phyloP scores from a whole-genome alignment of 2,888 invertebrate genomes.

The Beris chalybata region DNA sequence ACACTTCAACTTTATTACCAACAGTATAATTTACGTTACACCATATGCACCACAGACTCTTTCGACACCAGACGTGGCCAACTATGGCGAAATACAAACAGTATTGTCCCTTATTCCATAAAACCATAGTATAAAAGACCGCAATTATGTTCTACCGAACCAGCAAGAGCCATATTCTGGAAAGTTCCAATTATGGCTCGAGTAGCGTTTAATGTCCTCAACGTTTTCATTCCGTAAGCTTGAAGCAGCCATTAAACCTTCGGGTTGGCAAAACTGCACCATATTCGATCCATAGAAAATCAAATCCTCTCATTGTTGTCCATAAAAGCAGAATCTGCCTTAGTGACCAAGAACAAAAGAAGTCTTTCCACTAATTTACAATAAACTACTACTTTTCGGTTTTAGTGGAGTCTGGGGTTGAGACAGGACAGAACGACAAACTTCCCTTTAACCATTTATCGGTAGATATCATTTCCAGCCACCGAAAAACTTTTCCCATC shows the following conservation, averaged over 20 bases:
- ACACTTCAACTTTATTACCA: too few relatives aligned
- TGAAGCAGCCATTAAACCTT: slow-evolving; percentile 16
- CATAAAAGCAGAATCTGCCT: slow-evolving; percentile 13
- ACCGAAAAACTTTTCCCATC: slow-evolving; percentile 22
- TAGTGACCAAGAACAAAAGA: slow-evolving; percentile 19
- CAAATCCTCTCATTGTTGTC: slow-evolving; percentile 13
- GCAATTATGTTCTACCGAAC: neutral
- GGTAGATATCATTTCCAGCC: slow-evolving; percentile 13
- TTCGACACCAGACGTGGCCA: too few relatives aligned
- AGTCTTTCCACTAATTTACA: slow-evolving; percentile 16
- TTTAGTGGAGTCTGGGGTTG: neutral
- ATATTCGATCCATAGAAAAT: slow-evolving; percentile 13
- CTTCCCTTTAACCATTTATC: slow-evolving; percentile 13
- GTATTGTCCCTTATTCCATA: too few relatives aligned
- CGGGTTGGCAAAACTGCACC: neutral
- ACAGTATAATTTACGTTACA: too few relatives aligned
- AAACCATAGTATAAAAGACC: too few relatives aligned
- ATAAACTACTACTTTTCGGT: slow-evolving; percentile 19
- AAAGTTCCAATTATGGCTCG: slow-evolving; percentile 21
- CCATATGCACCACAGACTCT: too few relatives aligned
- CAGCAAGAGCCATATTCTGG: slow-evolving; percentile 16
- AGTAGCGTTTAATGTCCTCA: slow-evolving; percentile 9
- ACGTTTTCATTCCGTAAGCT: slow-evolving; percentile 2
- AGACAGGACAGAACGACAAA: slow-evolving; percentile 4
- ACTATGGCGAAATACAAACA: too few relatives aligned